Evolutionary conservation across 2,113 vertebrate species (phyloP), one percentile per base, ranked within the genome.

Genomic region (Muntiacus reevesi): DNA sequence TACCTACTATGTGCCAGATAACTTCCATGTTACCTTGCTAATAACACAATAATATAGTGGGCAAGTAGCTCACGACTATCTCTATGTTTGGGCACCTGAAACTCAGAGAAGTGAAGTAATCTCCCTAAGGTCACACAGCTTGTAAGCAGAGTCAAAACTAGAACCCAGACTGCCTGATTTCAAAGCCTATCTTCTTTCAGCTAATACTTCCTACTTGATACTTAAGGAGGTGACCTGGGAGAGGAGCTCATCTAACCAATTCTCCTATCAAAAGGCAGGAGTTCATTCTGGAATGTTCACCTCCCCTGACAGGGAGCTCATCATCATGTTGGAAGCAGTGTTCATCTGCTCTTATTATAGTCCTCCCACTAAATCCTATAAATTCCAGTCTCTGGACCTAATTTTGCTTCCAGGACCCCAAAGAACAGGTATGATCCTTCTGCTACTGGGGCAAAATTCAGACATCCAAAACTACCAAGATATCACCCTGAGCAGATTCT

Each of bases 381-480:
- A 92, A 94, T 89, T 91, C 36, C 16, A 62, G 52, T 62, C 33
- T 45, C 47, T 60, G 40, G 27, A 15, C 33, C 62, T 40, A 89
- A 67, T 19, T 97, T 47, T 87, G 76, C 55, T 91, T 83, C 92
- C 10, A 36, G 54, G 54, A 86, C 59, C 47, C 55, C 59, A 60
- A 30, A 50, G 64, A 95, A 94, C 9, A 52, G 91, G 50, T 50
- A 45, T 74, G 36, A 93, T 59, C 50, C 13, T 94, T 93, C 64
- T 16, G 86, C 81, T 47, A 59, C 6, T 30, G 45, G 15, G 62
- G 10, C 43, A 92, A 85, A 97, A 95, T 30, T 87, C 47, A 78
- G 95, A 89, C 55, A 94, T 33, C 30, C 67, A 91, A 95, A 91
- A 55, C 19, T 84, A 91, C 57, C 64, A 87, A 93, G 97, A 88